Percentiles rank a stretch among this genome's conserved stretches.
phyloP scores from a whole-genome alignment of 2,888 invertebrate genomes.

The Biston betularia region DNA sequence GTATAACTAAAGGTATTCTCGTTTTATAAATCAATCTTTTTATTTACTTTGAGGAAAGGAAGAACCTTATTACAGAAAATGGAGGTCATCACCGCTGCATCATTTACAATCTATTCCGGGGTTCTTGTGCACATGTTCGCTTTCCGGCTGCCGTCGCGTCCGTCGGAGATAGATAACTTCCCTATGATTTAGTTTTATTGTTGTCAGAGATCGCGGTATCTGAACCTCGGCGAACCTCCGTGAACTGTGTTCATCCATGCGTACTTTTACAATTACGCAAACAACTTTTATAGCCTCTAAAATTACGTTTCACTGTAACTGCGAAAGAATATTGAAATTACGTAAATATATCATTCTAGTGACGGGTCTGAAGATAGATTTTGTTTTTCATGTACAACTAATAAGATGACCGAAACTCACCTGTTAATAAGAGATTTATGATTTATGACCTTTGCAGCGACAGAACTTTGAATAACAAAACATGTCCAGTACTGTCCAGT shows the following conservation, averaged over 20 bases:
- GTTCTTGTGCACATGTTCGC: conserved; percentile 73
- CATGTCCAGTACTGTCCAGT: too few species aligned
- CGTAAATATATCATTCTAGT: not conserved
- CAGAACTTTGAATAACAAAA: too few species aligned
- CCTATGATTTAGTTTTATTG: conserved; percentile 86
- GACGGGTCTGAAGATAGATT: not conserved
- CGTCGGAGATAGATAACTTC: conserved; percentile 81
- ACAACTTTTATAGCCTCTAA: conserved; percentile 45
- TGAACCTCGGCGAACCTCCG: conserved; percentile 31
- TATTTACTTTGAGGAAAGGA: conserved; percentile 6
- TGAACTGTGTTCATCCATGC: conserved; percentile 20
- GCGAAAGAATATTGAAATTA: not conserved
- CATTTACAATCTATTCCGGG: conserved; percentile 76
- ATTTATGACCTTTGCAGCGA: too few species aligned
- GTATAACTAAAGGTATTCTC: too few species aligned
- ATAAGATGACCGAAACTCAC: too few species aligned
- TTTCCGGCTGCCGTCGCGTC: conserved; percentile 64
- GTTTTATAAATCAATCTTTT: too few species aligned
- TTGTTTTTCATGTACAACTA: too few species aligned
- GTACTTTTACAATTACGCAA: conserved; percentile 37
- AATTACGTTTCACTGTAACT: conserved; percentile 9
- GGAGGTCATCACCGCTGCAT: conserved; percentile 67
- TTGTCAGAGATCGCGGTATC: conserved; percentile 80
- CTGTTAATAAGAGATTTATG: too few species aligned
- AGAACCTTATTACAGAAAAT: conserved; percentile 58